Base-by-base conservation (phyloP, 1,140 invertebrate genomes). In the Sarcophaga bullata region DNA sequence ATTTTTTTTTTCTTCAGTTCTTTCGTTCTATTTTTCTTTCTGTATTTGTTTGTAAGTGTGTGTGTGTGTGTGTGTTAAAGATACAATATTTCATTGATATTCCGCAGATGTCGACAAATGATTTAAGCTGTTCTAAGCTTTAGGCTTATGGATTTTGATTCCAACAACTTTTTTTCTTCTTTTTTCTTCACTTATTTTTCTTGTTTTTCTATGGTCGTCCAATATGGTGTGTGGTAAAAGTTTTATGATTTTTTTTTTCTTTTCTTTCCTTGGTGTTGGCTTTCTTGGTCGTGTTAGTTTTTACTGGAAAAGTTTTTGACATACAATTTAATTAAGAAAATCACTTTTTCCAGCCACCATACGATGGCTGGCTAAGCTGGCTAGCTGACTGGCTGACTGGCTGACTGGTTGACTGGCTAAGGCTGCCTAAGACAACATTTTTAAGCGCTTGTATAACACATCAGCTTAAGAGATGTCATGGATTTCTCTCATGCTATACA, bases 261-360 rank as follows among this genome's bases (percentile, higher is more conserved):
- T 50, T 19, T 72, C 62, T 72, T 72, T 25, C 17, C 17, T 8
- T 15, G n/a, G n/a, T n/a, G n/a, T n/a, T n/a, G n/a, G n/a, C n/a
- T n/a, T n/a, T n/a, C n/a, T n/a, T n/a, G 15, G 19, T 72, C 37
- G 19, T 19, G 62, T 52, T 78, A n/a, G 48, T 78, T 50, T 25
- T 49, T 50, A 50, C 17, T 49, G 75, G 47, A 58, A 82, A 82
- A 82, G 54, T 82, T 82, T 81, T 78, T 75, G 75, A 82, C 82
- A 82, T 50, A 82, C 82, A 82, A 82, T 82, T 82, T 82, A 82
- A 82, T 82, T 82, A 82, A 82, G 75, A 82, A 50, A 81, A 78
- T 78, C 75, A 78, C 75, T 78, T 78, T 48, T 25, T 78, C 48
- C n/a, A 9, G 3, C 49, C 62, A 68, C 8, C 62, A 68, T 68